Percentiles rank a stretch among this genome's conserved stretches.
Conservation (phyloP, 2,888 invertebrate species). For the Ophraella communa region DNA sequence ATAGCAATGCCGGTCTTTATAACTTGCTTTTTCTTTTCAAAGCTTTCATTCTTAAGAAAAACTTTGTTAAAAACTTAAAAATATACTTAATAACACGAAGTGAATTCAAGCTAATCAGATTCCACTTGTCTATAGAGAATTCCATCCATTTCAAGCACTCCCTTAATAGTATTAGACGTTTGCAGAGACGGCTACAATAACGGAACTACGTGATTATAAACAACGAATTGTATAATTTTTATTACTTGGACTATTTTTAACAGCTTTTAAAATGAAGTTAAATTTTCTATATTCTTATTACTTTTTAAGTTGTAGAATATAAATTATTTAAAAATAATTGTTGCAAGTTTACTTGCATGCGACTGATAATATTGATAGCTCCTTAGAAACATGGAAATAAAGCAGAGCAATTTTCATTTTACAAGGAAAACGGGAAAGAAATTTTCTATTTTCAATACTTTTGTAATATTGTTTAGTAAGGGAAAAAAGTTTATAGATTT, state of each 20-base stretch:
- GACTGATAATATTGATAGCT: too few relatives aligned
- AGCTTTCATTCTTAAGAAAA: slow-evolving; percentile 18
- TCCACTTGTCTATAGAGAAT: slow-evolving; percentile 29
- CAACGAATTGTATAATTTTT: background rate
- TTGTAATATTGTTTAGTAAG: too few relatives aligned
- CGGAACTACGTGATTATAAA: background rate
- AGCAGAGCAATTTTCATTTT: too few relatives aligned
- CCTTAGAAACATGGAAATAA: too few relatives aligned
- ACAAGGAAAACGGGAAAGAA: too few relatives aligned
- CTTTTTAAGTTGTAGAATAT: too few relatives aligned
- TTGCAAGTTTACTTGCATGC: too few relatives aligned
- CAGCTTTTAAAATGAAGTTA: too few relatives aligned
- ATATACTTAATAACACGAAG: slow-evolving; percentile 28
- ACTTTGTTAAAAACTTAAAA: slow-evolving; percentile 23
- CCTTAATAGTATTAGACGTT: slow-evolving; percentile 14
- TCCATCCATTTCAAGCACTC: slow-evolving; percentile 19
- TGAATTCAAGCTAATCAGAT: slow-evolving; percentile 31
- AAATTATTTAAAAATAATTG: too few relatives aligned
- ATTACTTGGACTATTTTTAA: background rate
- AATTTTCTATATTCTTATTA: too few relatives aligned
- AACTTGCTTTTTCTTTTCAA: background rate
- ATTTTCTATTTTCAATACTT: too few relatives aligned
- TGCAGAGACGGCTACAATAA: background rate
- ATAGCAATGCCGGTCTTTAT: background rate
- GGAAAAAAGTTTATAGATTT: too few relatives aligned